phyloP scores from a whole-genome alignment of 1,140 invertebrate genomes.

The Akabosia matsudoensis region DNA sequence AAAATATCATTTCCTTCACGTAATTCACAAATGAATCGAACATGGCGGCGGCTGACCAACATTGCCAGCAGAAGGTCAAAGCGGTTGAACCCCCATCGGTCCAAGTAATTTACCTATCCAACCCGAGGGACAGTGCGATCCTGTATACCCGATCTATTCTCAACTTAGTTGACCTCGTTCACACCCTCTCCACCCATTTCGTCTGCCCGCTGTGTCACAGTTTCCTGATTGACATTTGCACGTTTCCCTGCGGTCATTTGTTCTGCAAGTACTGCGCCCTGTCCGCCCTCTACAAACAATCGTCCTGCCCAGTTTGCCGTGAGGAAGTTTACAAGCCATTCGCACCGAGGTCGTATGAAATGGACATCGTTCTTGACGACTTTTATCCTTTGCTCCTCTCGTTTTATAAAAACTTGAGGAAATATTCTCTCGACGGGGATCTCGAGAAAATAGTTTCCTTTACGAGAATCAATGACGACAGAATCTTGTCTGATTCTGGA shows the following conservation, averaged over 20 bases:
- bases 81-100: too few relatives aligned
- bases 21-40: too few relatives aligned
- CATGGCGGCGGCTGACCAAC: too few relatives aligned
- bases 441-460: neutral
- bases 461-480: neutral
- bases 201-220: neutral
- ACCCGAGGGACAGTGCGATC: too few relatives aligned
- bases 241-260: neutral
- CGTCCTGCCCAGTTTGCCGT: neutral
- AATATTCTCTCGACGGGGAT: neutral
- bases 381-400: neutral
- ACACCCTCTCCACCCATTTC: neutral
- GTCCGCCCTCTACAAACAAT: neutral
- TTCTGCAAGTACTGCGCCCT: conserved; percentile 8
- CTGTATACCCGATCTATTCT: too few relatives aligned
- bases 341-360: neutral
- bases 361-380: neutral
- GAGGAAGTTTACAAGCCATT: neutral
- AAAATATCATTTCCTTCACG: too few relatives aligned
- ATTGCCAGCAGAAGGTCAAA: too few relatives aligned
- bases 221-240: conserved; percentile 10
- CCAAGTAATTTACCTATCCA: too few relatives aligned
- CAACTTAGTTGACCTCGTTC: neutral
- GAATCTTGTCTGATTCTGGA: neutral
- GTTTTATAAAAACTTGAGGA: neutral